These are phyloP conservation scores for Agriopis aurantiaria DNA, from an alignment of 2,888 invertebrate genomes.

Conservation along the genomic window DNA sequence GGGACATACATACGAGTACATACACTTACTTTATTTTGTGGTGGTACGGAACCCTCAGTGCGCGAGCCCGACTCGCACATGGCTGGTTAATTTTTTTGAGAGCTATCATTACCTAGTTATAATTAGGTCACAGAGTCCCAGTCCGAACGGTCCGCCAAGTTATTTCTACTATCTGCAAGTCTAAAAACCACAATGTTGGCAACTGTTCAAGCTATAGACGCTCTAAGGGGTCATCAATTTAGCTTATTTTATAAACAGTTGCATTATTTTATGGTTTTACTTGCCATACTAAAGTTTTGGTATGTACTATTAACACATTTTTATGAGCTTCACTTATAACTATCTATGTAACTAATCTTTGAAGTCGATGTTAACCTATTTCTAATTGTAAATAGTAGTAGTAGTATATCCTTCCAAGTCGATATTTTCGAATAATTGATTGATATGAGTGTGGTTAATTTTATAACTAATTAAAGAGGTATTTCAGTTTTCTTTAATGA, in stretches of 20 bases:
- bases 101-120: background rate
- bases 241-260: conserved; percentile 2
- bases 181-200: conserved; percentile 32
- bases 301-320: background rate
- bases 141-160: conserved; percentile 19
- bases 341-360: no score
- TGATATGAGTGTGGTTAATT: background rate
- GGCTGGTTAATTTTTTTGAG: background rate
- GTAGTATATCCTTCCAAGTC: background rate
- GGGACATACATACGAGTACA: no score
- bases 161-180: conserved; percentile 19
- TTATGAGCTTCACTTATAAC: no score
- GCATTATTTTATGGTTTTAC: background rate
- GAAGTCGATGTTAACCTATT: no score
- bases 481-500: background rate
- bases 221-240: conserved; percentile 32
- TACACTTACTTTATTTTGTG: no score
- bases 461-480: background rate
- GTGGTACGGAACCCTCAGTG: no score
- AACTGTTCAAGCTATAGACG: conserved; percentile 26
- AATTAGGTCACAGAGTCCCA: conserved; percentile 15
- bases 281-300: background rate
- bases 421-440: background rate
- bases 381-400: no score
- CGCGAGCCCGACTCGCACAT: no score